These are phyloP conservation scores for Sandelia bainsii DNA, from an alignment of 2,797 vertebrate species.

Conservation along the genomic window DNA sequence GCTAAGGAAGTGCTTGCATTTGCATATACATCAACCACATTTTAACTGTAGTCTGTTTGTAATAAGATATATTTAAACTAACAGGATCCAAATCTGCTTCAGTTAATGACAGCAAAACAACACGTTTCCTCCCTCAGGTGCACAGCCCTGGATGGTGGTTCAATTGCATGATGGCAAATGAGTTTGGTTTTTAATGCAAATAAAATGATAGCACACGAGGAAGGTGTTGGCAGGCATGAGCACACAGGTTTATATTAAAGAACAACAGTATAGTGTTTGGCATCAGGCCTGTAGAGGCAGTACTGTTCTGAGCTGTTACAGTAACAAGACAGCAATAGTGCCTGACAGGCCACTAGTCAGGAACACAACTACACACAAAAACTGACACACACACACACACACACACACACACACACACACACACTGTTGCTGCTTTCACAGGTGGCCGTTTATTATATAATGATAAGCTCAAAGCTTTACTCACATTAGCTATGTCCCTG, in stretches of 20 bases:
- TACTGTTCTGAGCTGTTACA: constrained; percentile 43
- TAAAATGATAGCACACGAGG: constrained; percentile 49
- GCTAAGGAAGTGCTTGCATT: constrained; percentile 20
- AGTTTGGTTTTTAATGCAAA: constrained; percentile 45
- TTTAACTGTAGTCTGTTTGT: not conserved
- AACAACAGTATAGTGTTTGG: constrained; percentile 45
- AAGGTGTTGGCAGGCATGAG: constrained; percentile 32
- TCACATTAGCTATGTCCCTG: constrained; percentile 21
- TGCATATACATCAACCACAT: constrained; percentile 12
- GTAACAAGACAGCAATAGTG: constrained; percentile 54
- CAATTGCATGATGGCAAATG: constrained; percentile 28
- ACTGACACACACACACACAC: constrained; percentile 8
- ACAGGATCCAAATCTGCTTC: constrained; percentile 2
- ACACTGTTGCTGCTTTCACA: constrained; percentile 43
- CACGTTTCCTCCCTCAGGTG: constrained; percentile 4
- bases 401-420: not conserved
- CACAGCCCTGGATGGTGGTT: constrained; percentile 6
- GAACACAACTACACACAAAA: constrained; percentile 37
- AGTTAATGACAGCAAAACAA: constrained; percentile 14
- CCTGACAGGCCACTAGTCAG: constrained; percentile 55
- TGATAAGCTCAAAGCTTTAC: constrained; percentile 31
- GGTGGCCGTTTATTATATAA: constrained; percentile 56
- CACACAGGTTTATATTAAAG: constrained; percentile 50
- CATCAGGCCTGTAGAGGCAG: constrained; percentile 49
- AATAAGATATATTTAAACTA: constrained; percentile 10